Percentiles rank a stretch among this genome's conserved stretches.
phyloP scores from a whole-genome alignment of 2,113 vertebrate species.

The Leptobrachium ailaonicum region DNA sequence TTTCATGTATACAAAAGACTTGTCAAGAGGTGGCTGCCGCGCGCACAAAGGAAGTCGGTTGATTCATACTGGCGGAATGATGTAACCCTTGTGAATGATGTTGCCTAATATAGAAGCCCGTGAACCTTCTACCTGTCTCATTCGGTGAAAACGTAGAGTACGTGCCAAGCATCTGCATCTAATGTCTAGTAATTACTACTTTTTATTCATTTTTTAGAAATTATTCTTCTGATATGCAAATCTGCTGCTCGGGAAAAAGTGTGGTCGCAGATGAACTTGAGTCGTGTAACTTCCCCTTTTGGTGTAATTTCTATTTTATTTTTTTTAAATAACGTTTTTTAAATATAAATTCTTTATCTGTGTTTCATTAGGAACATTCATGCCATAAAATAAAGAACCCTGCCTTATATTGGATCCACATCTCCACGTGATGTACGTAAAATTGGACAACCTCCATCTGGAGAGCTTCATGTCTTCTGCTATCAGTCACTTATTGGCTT shows the following conservation, averaged over 20 bases:
- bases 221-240: neutral
- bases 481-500: too few species aligned
- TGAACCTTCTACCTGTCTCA: neutral
- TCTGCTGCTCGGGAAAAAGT: neutral
- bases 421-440: too few species aligned
- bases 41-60: neutral
- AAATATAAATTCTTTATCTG: too few species aligned
- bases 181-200: neutral
- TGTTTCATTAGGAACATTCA: too few species aligned
- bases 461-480: too few species aligned
- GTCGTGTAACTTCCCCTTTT: neutral
- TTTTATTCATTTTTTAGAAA: neutral
- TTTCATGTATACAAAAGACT: conserved; percentile 1
- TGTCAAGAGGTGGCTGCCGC: neutral
- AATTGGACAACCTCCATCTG: too few species aligned
- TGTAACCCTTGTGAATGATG: neutral
- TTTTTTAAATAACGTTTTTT: too few species aligned
- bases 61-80: neutral
- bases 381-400: too few species aligned
- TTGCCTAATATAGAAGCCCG: conserved; percentile 21
- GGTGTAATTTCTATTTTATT: neutral
- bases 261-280: neutral
- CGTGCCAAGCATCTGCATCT: neutral
- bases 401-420: too few species aligned
- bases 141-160: too few species aligned